Conservation (phyloP, 2,797 vertebrate species). For the Onychomys torridus region DNA sequence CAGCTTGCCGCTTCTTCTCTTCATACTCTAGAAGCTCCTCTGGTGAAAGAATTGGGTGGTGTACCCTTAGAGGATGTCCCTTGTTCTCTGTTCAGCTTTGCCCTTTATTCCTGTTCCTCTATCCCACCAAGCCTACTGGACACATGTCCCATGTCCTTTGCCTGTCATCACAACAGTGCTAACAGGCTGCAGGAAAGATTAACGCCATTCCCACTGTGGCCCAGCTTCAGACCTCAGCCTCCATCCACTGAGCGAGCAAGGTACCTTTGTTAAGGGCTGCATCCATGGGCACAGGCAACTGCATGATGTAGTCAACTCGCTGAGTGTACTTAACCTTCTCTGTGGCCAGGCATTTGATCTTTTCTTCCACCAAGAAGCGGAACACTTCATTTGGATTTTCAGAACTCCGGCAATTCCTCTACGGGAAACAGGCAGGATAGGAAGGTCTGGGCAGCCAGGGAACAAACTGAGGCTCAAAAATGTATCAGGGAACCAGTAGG, state of each 20-base stretch:
- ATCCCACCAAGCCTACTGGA: background rate
- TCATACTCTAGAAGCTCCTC: constrained; percentile 97
- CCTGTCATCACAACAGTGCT: background rate
- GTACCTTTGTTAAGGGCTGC: constrained; percentile 96
- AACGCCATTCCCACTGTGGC: background rate
- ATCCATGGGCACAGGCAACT: constrained; percentile 98
- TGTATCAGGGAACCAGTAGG: background rate
- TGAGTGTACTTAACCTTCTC: constrained; percentile 99
- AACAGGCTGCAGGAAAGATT: background rate
- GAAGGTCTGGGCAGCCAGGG: constrained; percentile 23
- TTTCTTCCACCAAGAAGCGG: constrained; percentile 98
- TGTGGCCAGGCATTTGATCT: constrained; percentile 97
- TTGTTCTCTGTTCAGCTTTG: background rate
- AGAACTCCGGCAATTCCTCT: constrained; percentile 98
- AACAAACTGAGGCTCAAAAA: background rate
- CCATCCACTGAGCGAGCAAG: background rate
- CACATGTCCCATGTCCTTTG: rapidly evolving
- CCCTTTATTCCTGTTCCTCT: background rate
- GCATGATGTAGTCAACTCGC: constrained; percentile 98
- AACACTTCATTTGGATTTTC: constrained; percentile 98
- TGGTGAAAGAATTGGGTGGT: constrained; percentile 71
- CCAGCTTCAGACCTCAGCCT: background rate
- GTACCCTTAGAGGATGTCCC: background rate
- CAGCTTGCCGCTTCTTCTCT: constrained; percentile 94
- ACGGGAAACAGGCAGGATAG: constrained; percentile 69